Evolutionary conservation across 2,113 vertebrate genomes (phyloP), one percentile per base, ranked within the genome.

Genomic region (Dicerorhinus sumatrensis): DNA sequence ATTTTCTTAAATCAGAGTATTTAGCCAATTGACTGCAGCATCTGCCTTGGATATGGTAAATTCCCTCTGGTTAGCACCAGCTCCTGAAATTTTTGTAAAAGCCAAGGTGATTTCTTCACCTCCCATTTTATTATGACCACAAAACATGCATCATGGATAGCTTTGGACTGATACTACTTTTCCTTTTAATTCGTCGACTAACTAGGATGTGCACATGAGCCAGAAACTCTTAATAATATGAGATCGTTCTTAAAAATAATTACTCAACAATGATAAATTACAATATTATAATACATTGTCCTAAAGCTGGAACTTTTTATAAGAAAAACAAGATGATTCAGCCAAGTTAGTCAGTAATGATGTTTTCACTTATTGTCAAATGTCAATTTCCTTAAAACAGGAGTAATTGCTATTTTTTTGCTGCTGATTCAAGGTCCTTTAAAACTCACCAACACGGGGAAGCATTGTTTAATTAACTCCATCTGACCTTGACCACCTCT

Each of bases 391-490:
- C 36, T 94, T 94, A 80, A 73, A 4, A 42, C 42, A 79, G 56
- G 7, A 86, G 3, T 79, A 79, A 92, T 85, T 96, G 5, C 6
- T 76, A 14, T 42, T 67, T 77, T 56, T 77, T n/a, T 58, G 2
- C 29, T 73, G 7, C 20, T 80, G 8, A 58, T 83, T 96, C 12
- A 73, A 92, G 13, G 3, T 2, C 25, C 21, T 17, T 96, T 84
- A 92, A 87, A 92, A 87, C 4, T 92, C 31, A 79, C 10, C 29
- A 90, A 73, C 18, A 89, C 2, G 58, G 42, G 70, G 79, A 88
- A 96, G 23, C 8, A 58, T 79, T 69, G 69, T 90, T 92, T 92
- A 87, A 63, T 91, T 77, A 97, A 89, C 29, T 92, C 18, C 33
- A 36, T 91, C n/a, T 92, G 36, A 91, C 42, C 58, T 88, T 93